phyloP scores from a whole-genome alignment of 2,888 invertebrate genomes.

The Diabrotica balteata region DNA sequence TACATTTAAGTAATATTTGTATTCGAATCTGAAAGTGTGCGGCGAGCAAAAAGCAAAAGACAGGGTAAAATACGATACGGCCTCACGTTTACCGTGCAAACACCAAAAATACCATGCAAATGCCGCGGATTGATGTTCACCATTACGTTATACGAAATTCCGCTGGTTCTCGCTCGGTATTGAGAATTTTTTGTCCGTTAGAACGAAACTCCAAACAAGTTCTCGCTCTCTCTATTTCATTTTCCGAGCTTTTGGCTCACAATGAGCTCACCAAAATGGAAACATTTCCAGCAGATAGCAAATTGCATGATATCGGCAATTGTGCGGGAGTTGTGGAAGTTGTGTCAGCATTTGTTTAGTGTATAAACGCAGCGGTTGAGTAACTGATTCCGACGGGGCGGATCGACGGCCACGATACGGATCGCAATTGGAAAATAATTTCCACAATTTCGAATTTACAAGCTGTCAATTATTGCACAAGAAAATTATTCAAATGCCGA shows the following conservation, averaged over 20 bases:
- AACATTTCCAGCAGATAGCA: constrained; percentile 25
- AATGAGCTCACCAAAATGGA: constrained; percentile 31
- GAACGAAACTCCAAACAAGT: constrained; percentile 14
- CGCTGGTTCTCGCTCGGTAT: constrained; percentile 3
- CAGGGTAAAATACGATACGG: constrained; percentile 2
- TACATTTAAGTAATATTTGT: too few species aligned
- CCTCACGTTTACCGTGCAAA: constrained; percentile 9
- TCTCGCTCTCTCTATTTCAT: constrained; percentile 26
- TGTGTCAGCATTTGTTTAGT: constrained; percentile 31
- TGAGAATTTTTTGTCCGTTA: constrained; percentile 10
- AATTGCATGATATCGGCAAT: constrained; percentile 33
- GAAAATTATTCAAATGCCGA: constrained; percentile 6
- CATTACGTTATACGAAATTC: constrained; percentile 11
- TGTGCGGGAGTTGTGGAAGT: constrained; percentile 28
- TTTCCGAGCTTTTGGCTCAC: constrained; percentile 29
- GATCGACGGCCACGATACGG: constrained; percentile 32
- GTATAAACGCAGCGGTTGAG: constrained; percentile 24
- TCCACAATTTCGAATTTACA: constrained; percentile 25
- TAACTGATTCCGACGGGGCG: constrained; percentile 39
- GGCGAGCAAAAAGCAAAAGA: constrained; percentile 5
- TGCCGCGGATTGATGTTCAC: constrained; percentile 18
- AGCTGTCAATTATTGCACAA: constrained; percentile 22
- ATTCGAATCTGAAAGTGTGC: neutral
- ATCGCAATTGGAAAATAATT: constrained; percentile 36
- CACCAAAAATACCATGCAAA: constrained; percentile 19